Percentiles rank a stretch among this genome's conserved stretches.
Evolutionary conservation across 2,113 vertebrate genomes (phyloP).

Genomic region (Gymnogyps californianus): DNA sequence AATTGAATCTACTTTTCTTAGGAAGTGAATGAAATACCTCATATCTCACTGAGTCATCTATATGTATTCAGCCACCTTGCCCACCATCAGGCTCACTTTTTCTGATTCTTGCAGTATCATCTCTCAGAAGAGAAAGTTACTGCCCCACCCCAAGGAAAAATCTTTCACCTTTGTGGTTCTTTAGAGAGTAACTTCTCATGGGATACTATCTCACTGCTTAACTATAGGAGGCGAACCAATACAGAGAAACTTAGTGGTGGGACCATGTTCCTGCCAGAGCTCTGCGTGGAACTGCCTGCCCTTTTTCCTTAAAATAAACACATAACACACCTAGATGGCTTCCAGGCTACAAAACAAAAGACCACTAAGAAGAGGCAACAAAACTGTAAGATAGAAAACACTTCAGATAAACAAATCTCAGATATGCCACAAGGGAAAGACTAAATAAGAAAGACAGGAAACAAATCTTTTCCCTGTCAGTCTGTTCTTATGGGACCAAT

Average conservation of each 20-base stretch:
- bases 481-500: not conserved
- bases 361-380: not conserved
- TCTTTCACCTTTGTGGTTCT: not conserved
- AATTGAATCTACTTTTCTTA: not conserved
- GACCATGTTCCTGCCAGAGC: not conserved
- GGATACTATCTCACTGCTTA: not conserved
- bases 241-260: not conserved
- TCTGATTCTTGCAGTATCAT: not conserved
- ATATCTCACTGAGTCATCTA: not conserved
- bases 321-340: not conserved
- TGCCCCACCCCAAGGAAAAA: not conserved
- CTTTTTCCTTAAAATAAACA: conserved; percentile 2
- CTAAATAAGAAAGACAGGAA: not conserved
- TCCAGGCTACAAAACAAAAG: not conserved
- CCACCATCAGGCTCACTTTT: not conserved
- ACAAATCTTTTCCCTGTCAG: not conserved
- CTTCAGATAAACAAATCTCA: conserved; percentile 30
- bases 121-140: not conserved
- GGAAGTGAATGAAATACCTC: not conserved
- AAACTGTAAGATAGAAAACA: not conserved
- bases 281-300: not conserved
- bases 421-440: not conserved
- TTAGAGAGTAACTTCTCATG: not conserved
- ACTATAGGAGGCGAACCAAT: not conserved
- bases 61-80: not conserved